Percentiles rank a stretch among this genome's conserved stretches.
Evolutionary conservation across 2,797 vertebrate genomes (phyloP).

Genomic region (Tenualosa ilisha): DNA sequence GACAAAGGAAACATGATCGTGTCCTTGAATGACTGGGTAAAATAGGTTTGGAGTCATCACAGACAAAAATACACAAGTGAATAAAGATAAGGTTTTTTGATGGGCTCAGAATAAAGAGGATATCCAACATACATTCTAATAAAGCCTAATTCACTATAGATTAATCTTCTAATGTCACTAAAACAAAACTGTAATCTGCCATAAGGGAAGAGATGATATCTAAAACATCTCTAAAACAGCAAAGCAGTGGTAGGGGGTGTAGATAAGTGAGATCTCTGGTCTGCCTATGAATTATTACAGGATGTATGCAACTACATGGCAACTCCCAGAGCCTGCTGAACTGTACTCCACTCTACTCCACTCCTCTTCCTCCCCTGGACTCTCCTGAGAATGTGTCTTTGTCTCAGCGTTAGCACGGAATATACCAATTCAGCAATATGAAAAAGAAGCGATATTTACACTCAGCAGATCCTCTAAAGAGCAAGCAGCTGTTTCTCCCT

Average conservation of each 20-base stretch:
- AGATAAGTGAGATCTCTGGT: constrained; percentile 16
- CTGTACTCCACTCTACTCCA: background rate
- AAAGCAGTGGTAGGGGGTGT: background rate
- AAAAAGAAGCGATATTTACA: background rate
- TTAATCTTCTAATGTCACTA: background rate
- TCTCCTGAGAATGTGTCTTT: background rate
- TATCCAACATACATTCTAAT: background rate
- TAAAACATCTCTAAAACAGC: background rate
- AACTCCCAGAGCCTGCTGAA: background rate
- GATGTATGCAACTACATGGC: background rate
- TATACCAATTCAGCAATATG: background rate
- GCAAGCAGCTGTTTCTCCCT: constrained; percentile 19
- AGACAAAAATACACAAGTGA: background rate
- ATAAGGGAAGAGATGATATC: background rate
- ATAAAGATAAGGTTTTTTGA: background rate
- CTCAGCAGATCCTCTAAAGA: constrained; percentile 10
- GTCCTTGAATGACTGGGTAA: background rate
- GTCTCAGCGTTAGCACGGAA: background rate
- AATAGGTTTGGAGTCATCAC: constrained; percentile 1
- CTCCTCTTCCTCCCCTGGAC: background rate
- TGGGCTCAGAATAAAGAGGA: background rate
- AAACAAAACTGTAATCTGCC: background rate
- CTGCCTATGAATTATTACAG: background rate
- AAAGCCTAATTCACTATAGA: background rate
- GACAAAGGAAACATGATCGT: background rate